These are phyloP conservation scores for Branchipolynoe longqiensis DNA, from an alignment of 2,888 invertebrate genomes.

Conservation along the genomic window DNA sequence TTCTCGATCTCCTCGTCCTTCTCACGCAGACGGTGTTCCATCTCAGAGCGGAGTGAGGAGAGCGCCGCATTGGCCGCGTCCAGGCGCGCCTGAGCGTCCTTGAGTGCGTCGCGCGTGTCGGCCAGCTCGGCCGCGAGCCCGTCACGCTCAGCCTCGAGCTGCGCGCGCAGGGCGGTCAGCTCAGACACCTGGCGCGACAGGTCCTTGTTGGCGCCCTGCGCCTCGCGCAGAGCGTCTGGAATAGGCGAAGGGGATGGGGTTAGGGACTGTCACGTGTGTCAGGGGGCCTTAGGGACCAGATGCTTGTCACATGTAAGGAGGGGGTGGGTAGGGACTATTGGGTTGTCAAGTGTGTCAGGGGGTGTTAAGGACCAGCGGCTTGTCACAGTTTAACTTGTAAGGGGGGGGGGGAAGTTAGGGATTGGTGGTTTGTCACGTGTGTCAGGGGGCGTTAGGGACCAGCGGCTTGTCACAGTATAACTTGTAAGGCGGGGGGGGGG, in stretches of 20 bases:
- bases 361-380: no score
- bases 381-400: no score
- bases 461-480: no score
- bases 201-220: constrained; percentile 95
- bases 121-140: constrained; percentile 98
- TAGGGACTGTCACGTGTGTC: no score
- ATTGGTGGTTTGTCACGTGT: no score
- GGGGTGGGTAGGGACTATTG: no score
- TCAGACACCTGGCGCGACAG: constrained; percentile 96
- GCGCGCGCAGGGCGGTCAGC: constrained; percentile 93
- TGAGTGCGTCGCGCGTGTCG: constrained; percentile 97
- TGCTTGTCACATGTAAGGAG: no score
- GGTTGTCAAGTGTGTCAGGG: no score
- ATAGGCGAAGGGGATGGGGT: constrained; percentile 62
- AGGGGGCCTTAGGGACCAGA: no score
- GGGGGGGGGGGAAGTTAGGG: no score
- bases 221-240: constrained; percentile 96
- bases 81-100: constrained; percentile 95
- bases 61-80: constrained; percentile 91
- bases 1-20: constrained; percentile 99
- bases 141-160: constrained; percentile 99
- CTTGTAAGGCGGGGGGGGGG: no score
- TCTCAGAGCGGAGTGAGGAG: constrained; percentile 96
- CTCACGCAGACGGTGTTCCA: constrained; percentile 97
- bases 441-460: no score